Evolutionary conservation across 2,888 invertebrate species (phyloP), one percentile per base, ranked within the genome.

Genomic region (Ganaspis brasiliensis): DNA sequence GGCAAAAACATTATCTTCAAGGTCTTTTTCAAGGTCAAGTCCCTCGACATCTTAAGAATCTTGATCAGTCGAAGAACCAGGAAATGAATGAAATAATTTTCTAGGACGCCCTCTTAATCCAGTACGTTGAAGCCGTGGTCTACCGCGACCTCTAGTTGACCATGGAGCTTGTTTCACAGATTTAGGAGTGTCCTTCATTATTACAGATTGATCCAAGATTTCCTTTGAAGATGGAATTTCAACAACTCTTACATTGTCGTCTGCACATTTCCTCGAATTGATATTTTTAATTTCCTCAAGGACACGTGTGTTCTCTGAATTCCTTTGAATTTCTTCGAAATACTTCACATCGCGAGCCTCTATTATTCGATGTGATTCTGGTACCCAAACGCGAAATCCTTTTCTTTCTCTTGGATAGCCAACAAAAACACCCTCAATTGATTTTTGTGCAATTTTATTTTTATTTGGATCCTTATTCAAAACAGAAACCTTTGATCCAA

Each of bases 381-480:
- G 56, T 10, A 74, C n/a, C 77, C 79, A 79, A 5, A 79, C 52
- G 14, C 74, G 70, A 31, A 70, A 77, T 6, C 77, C 79, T 49
- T 79, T 79, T n/a, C 57, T 37, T 40, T 76, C 72, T 12, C 61
- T 12, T 12, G 75, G 52, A 63, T 79, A 80, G 19, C 77, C 77
- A 31, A 75, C 55, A 75, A 80, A 78, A 16, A 75, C 55, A 16
- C 79, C 67, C 49, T 73, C 31, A 21, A 67, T 71, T 63, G 72
- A 71, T 74, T 57, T 71, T 63, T 56, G 56, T 55, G 57, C 70
- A 24, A 75, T 57, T 61, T 75, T 79, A 24, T 61, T 72, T 19
- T 75, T 75, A 45, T 40, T 49, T 12, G 73, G 75, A 14, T 31
- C 35, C 59, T 74, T 75, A 35, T 75, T 21, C 31, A 77, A 59